phyloP scores from a whole-genome alignment of 2,113 vertebrate species.

The Capreolus pygargus region DNA sequence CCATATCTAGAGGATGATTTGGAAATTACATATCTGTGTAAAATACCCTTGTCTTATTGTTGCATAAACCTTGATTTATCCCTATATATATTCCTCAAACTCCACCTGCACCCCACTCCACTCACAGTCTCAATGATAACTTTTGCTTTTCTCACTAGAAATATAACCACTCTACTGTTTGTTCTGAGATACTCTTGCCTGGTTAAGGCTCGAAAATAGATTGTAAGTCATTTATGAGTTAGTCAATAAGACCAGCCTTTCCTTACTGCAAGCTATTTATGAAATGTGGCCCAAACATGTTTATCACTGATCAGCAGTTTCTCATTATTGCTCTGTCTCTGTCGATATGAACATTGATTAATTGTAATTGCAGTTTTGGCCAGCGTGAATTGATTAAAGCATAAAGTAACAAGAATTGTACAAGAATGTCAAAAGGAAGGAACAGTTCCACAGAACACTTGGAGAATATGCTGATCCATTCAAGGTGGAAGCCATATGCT shows the following conservation, averaged over 20 bases:
- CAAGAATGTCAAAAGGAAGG: conserved; percentile 86
- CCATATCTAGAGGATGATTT: neutral
- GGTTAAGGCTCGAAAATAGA: conserved; percentile 53
- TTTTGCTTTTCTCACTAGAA: neutral
- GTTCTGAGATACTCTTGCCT: conserved; percentile 16
- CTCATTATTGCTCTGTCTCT: conserved; percentile 86
- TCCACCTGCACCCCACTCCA: neutral
- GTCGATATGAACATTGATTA: conserved; percentile 83
- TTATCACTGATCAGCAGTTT: conserved; percentile 88
- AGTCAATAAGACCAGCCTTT: conserved; percentile 48
- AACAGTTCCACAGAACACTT: conserved; percentile 26
- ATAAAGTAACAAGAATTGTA: conserved; percentile 90
- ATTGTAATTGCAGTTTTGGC: conserved; percentile 91
- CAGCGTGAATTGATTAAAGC: conserved; percentile 89
- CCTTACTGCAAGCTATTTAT: conserved; percentile 58
- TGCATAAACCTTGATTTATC: neutral
- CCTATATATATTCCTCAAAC: fast-evolving
- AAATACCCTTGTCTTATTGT: neutral
- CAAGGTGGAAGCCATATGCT: neutral
- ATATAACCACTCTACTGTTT: neutral
- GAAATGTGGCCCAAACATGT: conserved; percentile 76
- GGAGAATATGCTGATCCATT: conserved; percentile 37
- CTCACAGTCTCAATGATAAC: neutral
- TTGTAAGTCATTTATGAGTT: conserved; percentile 62
- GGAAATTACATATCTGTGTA: neutral